Percentiles rank a stretch among this genome's conserved stretches.
phyloP scores from a whole-genome alignment of 1,140 invertebrate genomes.

The Zaprionus taronus region DNA sequence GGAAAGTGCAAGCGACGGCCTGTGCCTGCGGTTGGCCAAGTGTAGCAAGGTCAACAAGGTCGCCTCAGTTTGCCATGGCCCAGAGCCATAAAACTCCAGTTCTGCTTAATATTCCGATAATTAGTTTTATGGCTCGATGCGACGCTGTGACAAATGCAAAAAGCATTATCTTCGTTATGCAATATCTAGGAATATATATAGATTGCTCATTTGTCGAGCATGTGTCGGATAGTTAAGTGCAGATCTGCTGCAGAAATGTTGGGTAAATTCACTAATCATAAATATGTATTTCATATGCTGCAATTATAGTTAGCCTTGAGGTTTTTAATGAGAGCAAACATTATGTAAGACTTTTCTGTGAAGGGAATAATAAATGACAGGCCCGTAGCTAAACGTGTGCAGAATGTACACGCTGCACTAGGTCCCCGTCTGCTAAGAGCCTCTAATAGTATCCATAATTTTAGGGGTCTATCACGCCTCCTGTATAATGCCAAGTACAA shows the following conservation, averaged over 20 bases:
- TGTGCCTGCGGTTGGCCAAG: constrained; percentile 51
- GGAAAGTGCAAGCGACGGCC: constrained; percentile 68
- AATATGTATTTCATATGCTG: constrained; percentile 32
- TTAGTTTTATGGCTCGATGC: constrained; percentile 62
- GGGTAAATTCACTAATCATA: constrained; percentile 2
- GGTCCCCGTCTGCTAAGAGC: no score
- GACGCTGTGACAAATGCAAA: constrained; percentile 39
- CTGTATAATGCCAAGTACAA: no score
- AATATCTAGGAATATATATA: constrained; percentile 5
- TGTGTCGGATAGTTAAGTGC: constrained; percentile 26
- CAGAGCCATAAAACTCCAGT: neutral
- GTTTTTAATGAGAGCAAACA: constrained; percentile 1
- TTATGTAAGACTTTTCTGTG: no score
- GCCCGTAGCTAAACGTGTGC: no score
- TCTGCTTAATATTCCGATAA: constrained; percentile 61
- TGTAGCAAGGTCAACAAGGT: constrained; percentile 69
- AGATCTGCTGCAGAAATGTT: neutral
- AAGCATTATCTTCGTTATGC: constrained; percentile 37
- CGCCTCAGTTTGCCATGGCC: neutral
- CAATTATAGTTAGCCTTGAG: neutral
- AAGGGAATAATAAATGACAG: no score
- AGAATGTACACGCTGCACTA: no score
- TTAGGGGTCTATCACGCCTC: no score
- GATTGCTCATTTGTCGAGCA: constrained; percentile 34
- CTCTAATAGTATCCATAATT: no score